Evolutionary conservation across 2,888 invertebrate genomes (phyloP), one percentile per base, ranked within the genome.

Genomic region (Allygus modestus): DNA sequence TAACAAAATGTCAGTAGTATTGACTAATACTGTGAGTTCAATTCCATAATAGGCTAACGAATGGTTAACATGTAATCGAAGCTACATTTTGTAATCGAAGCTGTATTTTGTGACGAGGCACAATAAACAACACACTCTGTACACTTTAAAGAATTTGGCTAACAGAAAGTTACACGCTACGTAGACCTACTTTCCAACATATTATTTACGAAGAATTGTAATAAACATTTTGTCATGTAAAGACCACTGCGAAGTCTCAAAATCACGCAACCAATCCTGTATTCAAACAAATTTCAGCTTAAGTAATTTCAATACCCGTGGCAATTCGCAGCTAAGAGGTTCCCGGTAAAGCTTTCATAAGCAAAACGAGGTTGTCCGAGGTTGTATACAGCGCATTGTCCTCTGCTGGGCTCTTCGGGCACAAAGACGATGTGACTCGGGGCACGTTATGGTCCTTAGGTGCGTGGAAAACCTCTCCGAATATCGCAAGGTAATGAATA

Each of bases 401-500:
- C 54, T 23, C 54, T 23, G 23, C 1, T 54, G 54, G 11, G 20
- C 54, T 23, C 54, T 23, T 1, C 1, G 20, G 23, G 54, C 12
- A 54, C 54, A 54, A 54, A 54, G 31, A 5, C 28, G 31, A 2
- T 65, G 65, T 65, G 65, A 26, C 65, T 31, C 28, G 12, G 15
- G 28, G 1, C 26, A 5, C 65, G 65, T 31, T 17, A 65, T 65
- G 65, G 65, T 65, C 28, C 28, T 65, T 15, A 65, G 20, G 5
- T 4, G 0, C 54, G 20, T 11, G 15, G 54, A 54, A 2, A 54
- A 2, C 65, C 28, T 65, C 65, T 26, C 65, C 65, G 65, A 65
- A 65, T 31, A 65, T 28, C 65, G 65, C 31, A 58, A 17, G 65
- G 83, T n/a, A 31, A 46, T 37, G 43, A 69, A 73, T 37, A 71